Base-by-base conservation (phyloP, 2,113 vertebrate species). In the Nesogale talazaci region DNA sequence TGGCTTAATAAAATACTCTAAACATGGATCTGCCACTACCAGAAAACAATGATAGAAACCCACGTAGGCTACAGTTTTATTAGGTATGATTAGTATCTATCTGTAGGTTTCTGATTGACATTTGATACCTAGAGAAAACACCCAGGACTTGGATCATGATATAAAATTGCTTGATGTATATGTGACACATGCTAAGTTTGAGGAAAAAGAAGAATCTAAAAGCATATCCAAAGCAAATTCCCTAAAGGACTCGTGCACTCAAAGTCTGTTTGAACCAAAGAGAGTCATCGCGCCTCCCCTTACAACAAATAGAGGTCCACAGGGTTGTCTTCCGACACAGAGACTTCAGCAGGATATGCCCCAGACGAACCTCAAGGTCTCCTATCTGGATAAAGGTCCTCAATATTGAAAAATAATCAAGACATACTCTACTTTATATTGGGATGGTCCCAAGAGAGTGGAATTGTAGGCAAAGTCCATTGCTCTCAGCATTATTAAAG, bases 11-110 rank as follows among this genome's bases (percentile, higher is more conserved):
- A 93, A 88, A 96, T 83, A 40, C 14, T 90, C 10, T 61, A 83
- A 69, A 31, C 19, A 52, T 92, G 22, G 19, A 65, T 83, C 70
- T 89, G 46, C 40, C 12, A 77, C 8, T 23, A 61, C 17, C 42
- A 94, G 52, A 75, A 90, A 90, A 92, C 25, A 72, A 83, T 86
- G 34, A 52, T 6, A 83, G 67, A 90, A 89, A 89, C 89, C 15
- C 80, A 25, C 79, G n/a, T 22, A 88, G 76, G 17, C 31, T n/a
- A 78, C 1, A 69, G 59, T 78, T 83, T 86, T 81, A 86, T 38
- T 61, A 14, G 14, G 82, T 56, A 83, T 17, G 56, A 83, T 63
- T 86, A 76, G 77, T 92, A 89, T 74, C 78, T 83, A 80, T 91
- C 87, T 83, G 89, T 89, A 87, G 81, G 46, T 15, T 86, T 79